Evolutionary conservation across 2,888 invertebrate genomes (phyloP).

Genomic region (Agonopterix alstromeriana): DNA sequence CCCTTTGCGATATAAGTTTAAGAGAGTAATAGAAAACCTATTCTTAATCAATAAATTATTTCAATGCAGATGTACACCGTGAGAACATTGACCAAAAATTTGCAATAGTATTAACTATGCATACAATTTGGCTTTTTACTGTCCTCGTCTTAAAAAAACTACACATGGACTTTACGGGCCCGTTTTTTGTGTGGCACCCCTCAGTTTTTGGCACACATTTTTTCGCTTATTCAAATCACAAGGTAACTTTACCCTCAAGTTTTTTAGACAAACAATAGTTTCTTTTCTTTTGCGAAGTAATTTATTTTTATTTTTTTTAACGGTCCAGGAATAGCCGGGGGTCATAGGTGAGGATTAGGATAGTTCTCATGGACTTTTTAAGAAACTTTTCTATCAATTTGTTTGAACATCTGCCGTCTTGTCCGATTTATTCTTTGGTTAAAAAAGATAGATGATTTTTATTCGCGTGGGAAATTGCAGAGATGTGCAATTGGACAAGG

Average conservation of each 20-base stretch:
- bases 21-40: too few relatives aligned
- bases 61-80: slow-evolving; percentile 34
- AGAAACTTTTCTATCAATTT: slow-evolving; percentile 42
- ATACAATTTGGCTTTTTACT: slow-evolving; percentile 42
- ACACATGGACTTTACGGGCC: slow-evolving; percentile 33
- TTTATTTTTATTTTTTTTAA: slow-evolving; percentile 60
- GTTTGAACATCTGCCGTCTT: slow-evolving; percentile 49
- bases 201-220: slow-evolving; percentile 39
- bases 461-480: slow-evolving; percentile 29
- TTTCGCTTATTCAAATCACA: slow-evolving; percentile 62
- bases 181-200: slow-evolving; percentile 56
- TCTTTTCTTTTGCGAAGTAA: slow-evolving; percentile 51
- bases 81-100: slow-evolving; percentile 65
- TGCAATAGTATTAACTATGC: slow-evolving; percentile 45
- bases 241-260: slow-evolving; percentile 56
- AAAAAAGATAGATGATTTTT: slow-evolving; percentile 26
- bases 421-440: slow-evolving; percentile 24
- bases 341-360: slow-evolving; percentile 67
- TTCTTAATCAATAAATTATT: too few relatives aligned
- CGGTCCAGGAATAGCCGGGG: slow-evolving; percentile 62
- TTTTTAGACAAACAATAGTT: slow-evolving; percentile 63
- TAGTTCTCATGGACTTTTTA: slow-evolving; percentile 63
- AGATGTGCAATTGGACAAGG: neutral
- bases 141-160: slow-evolving; percentile 62
- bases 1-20: too few relatives aligned